Conservation (phyloP, 2,888 invertebrate genomes). For the Coenonympha glycerion region DNA sequence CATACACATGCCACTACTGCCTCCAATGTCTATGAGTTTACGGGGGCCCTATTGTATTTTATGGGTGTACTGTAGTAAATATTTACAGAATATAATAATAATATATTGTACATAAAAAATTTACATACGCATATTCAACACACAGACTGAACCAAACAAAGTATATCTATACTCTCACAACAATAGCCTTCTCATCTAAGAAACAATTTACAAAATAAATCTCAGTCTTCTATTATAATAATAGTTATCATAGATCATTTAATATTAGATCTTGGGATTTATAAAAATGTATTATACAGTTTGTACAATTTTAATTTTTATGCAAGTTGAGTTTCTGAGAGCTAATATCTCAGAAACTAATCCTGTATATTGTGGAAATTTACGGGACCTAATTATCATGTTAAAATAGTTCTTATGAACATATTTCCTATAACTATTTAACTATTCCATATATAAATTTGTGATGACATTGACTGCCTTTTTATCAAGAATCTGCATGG, state of each 20-base stretch:
- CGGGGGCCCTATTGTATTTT: not conserved
- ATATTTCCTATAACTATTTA: not conserved
- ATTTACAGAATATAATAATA: not conserved
- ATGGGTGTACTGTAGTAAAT: not conserved
- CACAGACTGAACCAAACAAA: slow-evolving; percentile 25
- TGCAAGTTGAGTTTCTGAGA: no score
- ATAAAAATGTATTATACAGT: slow-evolving; percentile 54
- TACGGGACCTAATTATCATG: slow-evolving; percentile 26
- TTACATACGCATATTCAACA: not conserved
- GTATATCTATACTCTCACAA: slow-evolving; percentile 26
- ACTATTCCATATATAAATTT: not conserved
- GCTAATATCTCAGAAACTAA: slow-evolving; percentile 8
- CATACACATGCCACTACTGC: no score
- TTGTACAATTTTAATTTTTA: no score
- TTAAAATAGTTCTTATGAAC: not conserved
- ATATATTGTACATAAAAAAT: slow-evolving; percentile 3
- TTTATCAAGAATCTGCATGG: not conserved
- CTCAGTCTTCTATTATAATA: slow-evolving; percentile 72
- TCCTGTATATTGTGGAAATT: slow-evolving; percentile 35
- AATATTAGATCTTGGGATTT: slow-evolving; percentile 57
- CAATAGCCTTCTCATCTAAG: slow-evolving; percentile 41
- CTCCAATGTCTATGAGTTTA: no score
- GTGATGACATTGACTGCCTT: slow-evolving; percentile 11
- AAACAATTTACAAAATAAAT: slow-evolving; percentile 59
- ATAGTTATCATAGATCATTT: slow-evolving; percentile 56